These are phyloP conservation scores for Bombyx huttoni DNA, from an alignment of 2,888 invertebrate genomes.

Conservation along the genomic window DNA sequence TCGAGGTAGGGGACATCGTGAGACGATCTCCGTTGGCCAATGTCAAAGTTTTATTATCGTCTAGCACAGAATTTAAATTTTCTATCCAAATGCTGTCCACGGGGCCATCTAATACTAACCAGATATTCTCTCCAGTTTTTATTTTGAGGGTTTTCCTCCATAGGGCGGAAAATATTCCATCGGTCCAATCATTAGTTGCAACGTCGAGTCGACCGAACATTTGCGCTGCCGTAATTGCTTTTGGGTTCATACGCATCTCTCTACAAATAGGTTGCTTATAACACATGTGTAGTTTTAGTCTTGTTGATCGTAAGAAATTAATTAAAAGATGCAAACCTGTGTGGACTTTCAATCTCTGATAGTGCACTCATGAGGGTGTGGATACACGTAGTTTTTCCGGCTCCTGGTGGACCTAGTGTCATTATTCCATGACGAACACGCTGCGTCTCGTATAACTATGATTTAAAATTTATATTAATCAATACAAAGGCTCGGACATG, in stretches of 20 bases:
- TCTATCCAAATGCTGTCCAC: constrained; percentile 99
- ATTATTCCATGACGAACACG: constrained; percentile 96
- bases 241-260: constrained; percentile 99
- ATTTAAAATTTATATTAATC: too few species aligned
- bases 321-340: constrained; percentile 68
- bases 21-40: constrained; percentile 95
- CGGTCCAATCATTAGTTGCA: constrained; percentile 98
- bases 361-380: constrained; percentile 92
- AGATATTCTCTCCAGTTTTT: constrained; percentile 90
- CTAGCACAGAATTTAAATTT: constrained; percentile 95
- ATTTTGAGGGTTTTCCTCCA: constrained; percentile 95
- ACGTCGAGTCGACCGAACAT: constrained; percentile 98
- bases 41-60: constrained; percentile 96
- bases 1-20: constrained; percentile 93
- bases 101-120: constrained; percentile 96
- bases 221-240: constrained; percentile 96
- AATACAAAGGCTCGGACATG: too few species aligned
- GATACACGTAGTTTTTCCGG: constrained; percentile 94
- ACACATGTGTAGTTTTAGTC: background rate
- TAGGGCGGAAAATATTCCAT: constrained; percentile 96
- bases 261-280: constrained; percentile 36
- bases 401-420: constrained; percentile 95
- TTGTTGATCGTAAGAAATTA: background rate
- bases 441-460: constrained; percentile 92
- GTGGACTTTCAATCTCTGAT: constrained; percentile 85